Evolutionary conservation across 2,113 vertebrate genomes (phyloP).

Genomic region (Eira barbara): DNA sequence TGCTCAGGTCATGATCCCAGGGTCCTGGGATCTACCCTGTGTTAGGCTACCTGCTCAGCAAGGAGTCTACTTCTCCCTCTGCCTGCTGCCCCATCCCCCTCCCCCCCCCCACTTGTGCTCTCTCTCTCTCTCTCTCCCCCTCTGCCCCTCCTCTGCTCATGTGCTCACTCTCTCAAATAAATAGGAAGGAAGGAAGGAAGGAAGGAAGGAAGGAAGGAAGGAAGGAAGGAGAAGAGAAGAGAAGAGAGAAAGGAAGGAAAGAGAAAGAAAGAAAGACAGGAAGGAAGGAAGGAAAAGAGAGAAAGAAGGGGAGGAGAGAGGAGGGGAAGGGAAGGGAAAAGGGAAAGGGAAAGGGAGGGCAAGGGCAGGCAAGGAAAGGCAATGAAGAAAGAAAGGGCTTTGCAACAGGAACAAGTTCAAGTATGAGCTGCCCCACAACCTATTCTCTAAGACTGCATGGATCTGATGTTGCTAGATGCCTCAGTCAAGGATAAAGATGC

Average conservation of each 20-base stretch:
- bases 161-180: background rate
- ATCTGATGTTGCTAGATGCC: background rate
- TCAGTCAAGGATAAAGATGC: background rate
- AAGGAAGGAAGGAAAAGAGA: background rate
- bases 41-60: background rate
- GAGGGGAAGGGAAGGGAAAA: too few species aligned
- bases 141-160: background rate
- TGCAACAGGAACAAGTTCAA: background rate
- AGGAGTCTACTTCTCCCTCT: background rate
- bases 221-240: too few species aligned
- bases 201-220: too few species aligned
- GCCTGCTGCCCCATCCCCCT: background rate
- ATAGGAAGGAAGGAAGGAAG: background rate
- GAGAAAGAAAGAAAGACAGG: too few species aligned
- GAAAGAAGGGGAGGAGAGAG: too few species aligned
- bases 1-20: background rate
- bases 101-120: background rate
- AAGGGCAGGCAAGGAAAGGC: too few species aligned
- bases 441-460: background rate
- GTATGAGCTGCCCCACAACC: too few species aligned
- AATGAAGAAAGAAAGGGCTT: background rate
- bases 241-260: too few species aligned
- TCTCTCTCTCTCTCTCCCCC: background rate
- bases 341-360: too few species aligned
- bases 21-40: background rate